phyloP scores from a whole-genome alignment of 1,140 invertebrate species.

The Amphibalanus amphitrite region DNA sequence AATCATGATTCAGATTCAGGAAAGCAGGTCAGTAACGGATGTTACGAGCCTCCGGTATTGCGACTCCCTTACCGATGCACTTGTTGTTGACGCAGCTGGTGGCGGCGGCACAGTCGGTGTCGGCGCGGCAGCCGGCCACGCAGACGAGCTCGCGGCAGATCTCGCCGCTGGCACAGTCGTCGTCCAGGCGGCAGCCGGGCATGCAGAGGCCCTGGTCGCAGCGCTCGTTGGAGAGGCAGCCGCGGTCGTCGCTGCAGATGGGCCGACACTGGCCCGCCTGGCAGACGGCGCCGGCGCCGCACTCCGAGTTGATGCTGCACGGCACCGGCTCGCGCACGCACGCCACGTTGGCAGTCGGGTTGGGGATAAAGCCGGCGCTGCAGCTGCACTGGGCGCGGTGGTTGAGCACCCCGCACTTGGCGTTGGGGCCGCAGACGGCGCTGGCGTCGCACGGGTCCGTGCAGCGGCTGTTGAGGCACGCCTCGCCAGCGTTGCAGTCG shows the following conservation, averaged over 20 bases:
- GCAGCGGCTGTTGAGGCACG: slow-evolving; percentile 59
- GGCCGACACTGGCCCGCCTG: slow-evolving; percentile 49
- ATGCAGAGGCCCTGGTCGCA: slow-evolving; percentile 46
- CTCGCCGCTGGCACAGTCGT: slow-evolving; percentile 63
- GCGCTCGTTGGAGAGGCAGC: slow-evolving; percentile 63
- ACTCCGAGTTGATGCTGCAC: slow-evolving; percentile 55
- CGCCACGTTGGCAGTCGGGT: slow-evolving; percentile 52
- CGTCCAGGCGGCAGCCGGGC: slow-evolving; percentile 50
- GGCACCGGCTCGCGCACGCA: slow-evolving; percentile 52
- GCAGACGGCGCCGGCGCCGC: slow-evolving; percentile 45
- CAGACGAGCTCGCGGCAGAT: slow-evolving; percentile 65
- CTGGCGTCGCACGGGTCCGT: slow-evolving; percentile 55
- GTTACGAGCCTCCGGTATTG: too few relatives aligned
- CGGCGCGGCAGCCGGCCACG: slow-evolving; percentile 55
- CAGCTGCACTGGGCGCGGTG: slow-evolving; percentile 67
- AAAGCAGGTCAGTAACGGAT: too few relatives aligned
- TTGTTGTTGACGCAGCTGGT: slow-evolving; percentile 52
- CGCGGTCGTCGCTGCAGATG: slow-evolving; percentile 50
- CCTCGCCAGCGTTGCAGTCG: slow-evolving; percentile 64
- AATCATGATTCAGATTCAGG: too few relatives aligned
- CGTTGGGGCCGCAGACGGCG: slow-evolving; percentile 48
- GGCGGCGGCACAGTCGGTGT: slow-evolving; percentile 45
- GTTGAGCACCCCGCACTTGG: slow-evolving; percentile 52
- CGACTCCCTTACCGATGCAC: slow-evolving; percentile 32
- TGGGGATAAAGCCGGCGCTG: slow-evolving; percentile 53